A percentile compares a stretch with the other conserved stretches of the same genome.
These are phyloP conservation scores for Hofmannophila pseudospretella DNA, from an alignment of 2,888 invertebrate genomes.

Conservation along the genomic window DNA sequence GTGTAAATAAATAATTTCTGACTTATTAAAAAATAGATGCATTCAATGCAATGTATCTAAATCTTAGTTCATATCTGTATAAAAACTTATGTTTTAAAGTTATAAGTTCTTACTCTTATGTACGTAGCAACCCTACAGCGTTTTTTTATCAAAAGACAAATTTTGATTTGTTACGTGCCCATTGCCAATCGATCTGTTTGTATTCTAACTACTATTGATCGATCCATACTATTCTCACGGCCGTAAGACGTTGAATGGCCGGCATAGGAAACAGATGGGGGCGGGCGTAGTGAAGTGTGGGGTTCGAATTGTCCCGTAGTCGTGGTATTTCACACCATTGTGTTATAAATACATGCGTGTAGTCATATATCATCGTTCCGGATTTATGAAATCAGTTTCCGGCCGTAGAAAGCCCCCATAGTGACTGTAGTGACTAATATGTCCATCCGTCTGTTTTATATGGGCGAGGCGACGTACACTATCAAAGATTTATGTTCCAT, in stretches of 20 bases:
- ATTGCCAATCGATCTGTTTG: too few species aligned
- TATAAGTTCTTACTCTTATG: too few species aligned
- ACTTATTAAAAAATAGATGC: too few species aligned
- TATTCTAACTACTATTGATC: background rate
- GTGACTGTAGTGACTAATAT: slow-evolving; percentile 9
- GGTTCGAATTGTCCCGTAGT: slow-evolving; percentile 47
- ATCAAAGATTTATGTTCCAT: background rate
- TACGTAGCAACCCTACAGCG: too few species aligned
- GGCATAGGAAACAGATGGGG: slow-evolving; percentile 54
- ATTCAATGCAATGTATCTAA: too few species aligned
- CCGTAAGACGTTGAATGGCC: slow-evolving; percentile 41
- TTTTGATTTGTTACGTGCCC: slow-evolving; percentile 6
- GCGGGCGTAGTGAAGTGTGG: slow-evolving; percentile 38
- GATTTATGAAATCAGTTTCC: slow-evolving; percentile 8
- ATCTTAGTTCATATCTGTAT: too few species aligned
- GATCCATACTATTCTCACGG: slow-evolving; percentile 43
- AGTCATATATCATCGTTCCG: slow-evolving; percentile 19
- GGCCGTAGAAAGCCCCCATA: slow-evolving; percentile 6
- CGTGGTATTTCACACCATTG: slow-evolving; percentile 47
- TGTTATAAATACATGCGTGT: slow-evolving; percentile 29
- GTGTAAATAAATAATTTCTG: too few species aligned
- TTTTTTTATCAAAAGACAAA: background rate
- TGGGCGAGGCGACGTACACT: background rate
- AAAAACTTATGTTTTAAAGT: too few species aligned
- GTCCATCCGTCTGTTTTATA: slow-evolving; percentile 8